Conservation (phyloP, 2,113 vertebrate species). For the Urocynchramus pylzowi region DNA sequence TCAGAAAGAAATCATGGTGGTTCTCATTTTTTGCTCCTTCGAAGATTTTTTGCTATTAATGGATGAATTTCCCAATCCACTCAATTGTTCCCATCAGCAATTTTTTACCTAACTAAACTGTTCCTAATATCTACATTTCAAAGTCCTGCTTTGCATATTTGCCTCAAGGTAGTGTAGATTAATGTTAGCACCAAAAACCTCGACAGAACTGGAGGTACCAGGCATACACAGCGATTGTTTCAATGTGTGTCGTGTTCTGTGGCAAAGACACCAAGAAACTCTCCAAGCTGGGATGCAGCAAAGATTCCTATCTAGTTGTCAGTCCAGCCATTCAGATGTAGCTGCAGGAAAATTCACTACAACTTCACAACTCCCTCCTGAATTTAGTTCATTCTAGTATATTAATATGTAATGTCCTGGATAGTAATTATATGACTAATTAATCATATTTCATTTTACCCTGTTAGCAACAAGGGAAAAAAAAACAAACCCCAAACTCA, state of each 20-base stretch:
- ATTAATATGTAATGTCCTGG: not conserved
- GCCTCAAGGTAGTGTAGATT: not conserved
- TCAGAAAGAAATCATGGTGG: not conserved
- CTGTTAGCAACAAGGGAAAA: not conserved
- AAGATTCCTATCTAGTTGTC: not conserved
- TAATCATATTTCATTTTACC: not conserved
- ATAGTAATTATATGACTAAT: not conserved
- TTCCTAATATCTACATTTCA: not conserved
- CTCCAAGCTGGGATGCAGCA: not conserved
- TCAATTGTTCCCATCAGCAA: not conserved
- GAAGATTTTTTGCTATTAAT: not conserved
- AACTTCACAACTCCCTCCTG: not conserved
- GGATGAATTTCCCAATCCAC: not conserved
- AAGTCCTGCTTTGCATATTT: not conserved
- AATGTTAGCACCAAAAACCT: not conserved
- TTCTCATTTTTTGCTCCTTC: not conserved
- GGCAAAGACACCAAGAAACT: not conserved
- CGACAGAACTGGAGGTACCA: not conserved
- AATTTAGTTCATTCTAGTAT: not conserved
- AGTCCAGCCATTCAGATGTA: not conserved
- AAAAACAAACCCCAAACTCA: not conserved
- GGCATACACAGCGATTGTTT: not conserved
- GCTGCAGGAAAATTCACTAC: not conserved
- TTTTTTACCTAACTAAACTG: not conserved
- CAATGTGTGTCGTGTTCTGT: not conserved